Evolutionary conservation across 2,113 vertebrate genomes (phyloP).

Genomic region (Dunckerocampus dactyliophorus): DNA sequence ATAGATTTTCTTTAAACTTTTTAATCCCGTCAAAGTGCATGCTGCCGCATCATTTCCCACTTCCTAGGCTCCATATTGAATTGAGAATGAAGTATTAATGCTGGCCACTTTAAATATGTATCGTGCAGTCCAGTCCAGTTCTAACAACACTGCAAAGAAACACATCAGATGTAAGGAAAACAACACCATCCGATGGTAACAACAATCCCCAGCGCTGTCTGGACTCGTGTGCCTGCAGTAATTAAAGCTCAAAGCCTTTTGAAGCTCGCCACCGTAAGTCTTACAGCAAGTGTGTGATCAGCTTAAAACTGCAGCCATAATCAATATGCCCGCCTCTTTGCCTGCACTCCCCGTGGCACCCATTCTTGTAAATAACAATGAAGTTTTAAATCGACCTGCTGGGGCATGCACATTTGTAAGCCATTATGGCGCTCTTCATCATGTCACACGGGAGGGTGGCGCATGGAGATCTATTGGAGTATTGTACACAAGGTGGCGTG

Average conservation of each 20-base stretch:
- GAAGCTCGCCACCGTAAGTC: constrained; percentile 25
- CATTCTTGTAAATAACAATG: constrained; percentile 44
- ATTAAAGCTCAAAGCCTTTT: constrained; percentile 4
- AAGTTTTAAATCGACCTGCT: constrained; percentile 32
- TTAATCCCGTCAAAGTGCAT: neutral
- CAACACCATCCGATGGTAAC: neutral
- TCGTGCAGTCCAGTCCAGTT: neutral
- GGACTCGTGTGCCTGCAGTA: neutral
- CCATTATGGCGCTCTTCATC: constrained; percentile 36
- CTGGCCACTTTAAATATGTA: neutral
- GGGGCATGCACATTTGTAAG: constrained; percentile 35
- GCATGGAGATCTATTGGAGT: constrained; percentile 18
- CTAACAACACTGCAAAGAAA: neutral
- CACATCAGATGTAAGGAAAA: too few species aligned
- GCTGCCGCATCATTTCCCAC: neutral
- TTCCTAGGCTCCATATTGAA: neutral
- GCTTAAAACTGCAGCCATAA: constrained; percentile 23
- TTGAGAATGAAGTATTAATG: neutral
- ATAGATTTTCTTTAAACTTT: neutral
- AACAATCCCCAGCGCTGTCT: neutral
- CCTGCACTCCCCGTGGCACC: constrained; percentile 18
- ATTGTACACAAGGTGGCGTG: neutral
- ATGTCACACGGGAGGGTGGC: constrained; percentile 12
- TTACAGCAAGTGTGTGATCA: constrained; percentile 27
- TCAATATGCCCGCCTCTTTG: constrained; percentile 32